Evolutionary conservation across 2,797 vertebrate genomes (phyloP).

Genomic region (Ambastaia sidthimunki): DNA sequence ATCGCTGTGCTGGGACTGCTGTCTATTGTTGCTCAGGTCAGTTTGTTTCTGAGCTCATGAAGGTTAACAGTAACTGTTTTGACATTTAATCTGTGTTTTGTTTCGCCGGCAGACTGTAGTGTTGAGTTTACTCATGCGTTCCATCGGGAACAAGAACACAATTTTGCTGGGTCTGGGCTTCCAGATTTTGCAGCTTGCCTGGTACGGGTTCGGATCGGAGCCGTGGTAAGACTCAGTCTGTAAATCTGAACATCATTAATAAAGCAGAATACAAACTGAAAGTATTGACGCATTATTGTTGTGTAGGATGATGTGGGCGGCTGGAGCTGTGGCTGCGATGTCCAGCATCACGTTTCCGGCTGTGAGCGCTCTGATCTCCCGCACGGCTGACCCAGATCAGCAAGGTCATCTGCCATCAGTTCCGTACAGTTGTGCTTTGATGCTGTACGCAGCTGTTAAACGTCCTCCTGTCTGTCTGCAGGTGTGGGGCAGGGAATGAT

Average conservation of each 20-base stretch:
- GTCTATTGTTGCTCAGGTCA: slow-evolving; percentile 87
- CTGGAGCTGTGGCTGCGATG: slow-evolving; percentile 87
- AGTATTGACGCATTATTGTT: background rate
- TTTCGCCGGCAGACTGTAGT: slow-evolving; percentile 79
- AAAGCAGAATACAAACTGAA: background rate
- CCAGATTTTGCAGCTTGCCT: slow-evolving; percentile 87
- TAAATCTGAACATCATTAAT: background rate
- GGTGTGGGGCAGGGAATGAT: slow-evolving; percentile 90
- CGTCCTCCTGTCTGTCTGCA: slow-evolving; percentile 52
- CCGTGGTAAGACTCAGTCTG: slow-evolving; percentile 78
- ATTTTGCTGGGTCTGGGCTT: slow-evolving; percentile 87
- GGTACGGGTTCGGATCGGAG: slow-evolving; percentile 89
- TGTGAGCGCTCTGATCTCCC: slow-evolving; percentile 86
- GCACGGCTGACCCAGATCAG: slow-evolving; percentile 87
- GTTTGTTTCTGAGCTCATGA: slow-evolving; percentile 36
- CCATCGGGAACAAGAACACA: slow-evolving; percentile 91
- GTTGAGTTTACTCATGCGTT: slow-evolving; percentile 88
- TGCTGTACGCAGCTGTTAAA: background rate
- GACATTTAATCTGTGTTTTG: background rate
- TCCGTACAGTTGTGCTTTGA: background rate
- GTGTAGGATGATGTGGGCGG: slow-evolving; percentile 91
- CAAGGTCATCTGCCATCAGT: slow-evolving; percentile 74
- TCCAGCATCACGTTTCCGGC: slow-evolving; percentile 89
- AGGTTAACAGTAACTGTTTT: background rate
- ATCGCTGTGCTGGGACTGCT: slow-evolving; percentile 88